phyloP scores from a whole-genome alignment of 2,888 invertebrate species.

The Scaptomyza flava region DNA sequence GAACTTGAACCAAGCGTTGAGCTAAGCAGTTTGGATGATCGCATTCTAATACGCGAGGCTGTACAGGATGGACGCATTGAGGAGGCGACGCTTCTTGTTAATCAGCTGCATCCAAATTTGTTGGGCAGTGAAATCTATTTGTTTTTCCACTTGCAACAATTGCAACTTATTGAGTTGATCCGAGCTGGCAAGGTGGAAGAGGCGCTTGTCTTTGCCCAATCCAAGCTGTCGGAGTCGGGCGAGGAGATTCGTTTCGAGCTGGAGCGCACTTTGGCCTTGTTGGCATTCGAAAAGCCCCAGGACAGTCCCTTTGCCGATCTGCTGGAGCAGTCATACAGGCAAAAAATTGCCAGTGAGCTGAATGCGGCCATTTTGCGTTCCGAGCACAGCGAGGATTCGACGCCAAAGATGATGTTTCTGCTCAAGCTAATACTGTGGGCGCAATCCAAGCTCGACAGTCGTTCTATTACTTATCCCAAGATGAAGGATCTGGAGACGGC shows the following conservation, averaged over 20 bases:
- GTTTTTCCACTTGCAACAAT: slow-evolving; percentile 94
- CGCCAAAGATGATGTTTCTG: slow-evolving; percentile 95
- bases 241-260: slow-evolving; percentile 91
- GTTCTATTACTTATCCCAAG: slow-evolving; percentile 97
- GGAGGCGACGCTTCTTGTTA: slow-evolving; percentile 96
- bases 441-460: slow-evolving; percentile 96
- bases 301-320: slow-evolving; percentile 98
- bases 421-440: slow-evolving; percentile 98
- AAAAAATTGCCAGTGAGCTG: slow-evolving; percentile 98
- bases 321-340: slow-evolving; percentile 95
- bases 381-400: slow-evolving; percentile 95
- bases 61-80: slow-evolving; percentile 96
- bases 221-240: slow-evolving; percentile 93
- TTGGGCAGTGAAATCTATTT: slow-evolving; percentile 97
- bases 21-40: slow-evolving; percentile 93
- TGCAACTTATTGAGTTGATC: slow-evolving; percentile 84
- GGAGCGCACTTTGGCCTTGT: slow-evolving; percentile 95
- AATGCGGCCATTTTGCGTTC: slow-evolving; percentile 98
- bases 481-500: slow-evolving; percentile 96
- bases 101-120: slow-evolving; percentile 96
- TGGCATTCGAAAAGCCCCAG: slow-evolving; percentile 98
- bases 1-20: slow-evolving; percentile 92
- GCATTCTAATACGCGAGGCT: slow-evolving; percentile 96
- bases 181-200: slow-evolving; percentile 91
- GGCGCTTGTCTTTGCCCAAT: slow-evolving; percentile 94